Evolutionary conservation across 2,797 vertebrate species (phyloP).

Genomic region (Falco novaeseelandiae): DNA sequence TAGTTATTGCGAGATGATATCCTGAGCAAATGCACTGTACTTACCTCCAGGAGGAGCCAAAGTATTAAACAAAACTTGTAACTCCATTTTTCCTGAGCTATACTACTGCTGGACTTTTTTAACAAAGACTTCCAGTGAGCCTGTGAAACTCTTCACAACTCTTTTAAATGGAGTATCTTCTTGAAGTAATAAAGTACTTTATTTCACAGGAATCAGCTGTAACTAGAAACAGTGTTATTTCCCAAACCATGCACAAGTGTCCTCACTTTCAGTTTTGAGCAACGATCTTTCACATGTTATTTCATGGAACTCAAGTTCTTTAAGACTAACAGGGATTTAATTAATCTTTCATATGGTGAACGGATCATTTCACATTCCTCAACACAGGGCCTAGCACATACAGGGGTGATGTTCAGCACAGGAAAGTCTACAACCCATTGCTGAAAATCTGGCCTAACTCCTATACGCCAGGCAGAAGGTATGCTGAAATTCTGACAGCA

Average conservation of each 20-base stretch:
- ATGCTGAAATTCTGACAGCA: not conserved
- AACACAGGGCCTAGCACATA: not conserved
- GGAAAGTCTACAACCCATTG: not conserved
- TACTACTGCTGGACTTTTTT: not conserved
- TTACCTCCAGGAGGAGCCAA: conserved; percentile 35
- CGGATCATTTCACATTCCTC: rapidly evolving
- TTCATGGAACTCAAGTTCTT: not conserved
- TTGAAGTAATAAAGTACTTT: not conserved
- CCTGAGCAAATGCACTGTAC: not conserved
- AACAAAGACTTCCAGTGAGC: not conserved
- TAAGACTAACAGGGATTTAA: not conserved
- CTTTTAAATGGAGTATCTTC: not conserved
- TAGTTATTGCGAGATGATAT: not conserved
- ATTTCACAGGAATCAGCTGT: conserved; percentile 40
- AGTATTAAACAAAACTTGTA: not conserved
- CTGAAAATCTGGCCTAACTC: not conserved
- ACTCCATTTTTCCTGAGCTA: not conserved
- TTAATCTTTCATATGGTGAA: not conserved
- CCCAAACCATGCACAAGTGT: not conserved
- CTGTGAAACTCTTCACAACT: not conserved
- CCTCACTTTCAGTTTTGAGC: not conserved
- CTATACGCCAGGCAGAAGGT: not conserved
- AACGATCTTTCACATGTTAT: rapidly evolving
- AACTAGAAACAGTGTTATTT: not conserved
- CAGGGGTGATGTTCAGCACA: rapidly evolving